Percentiles rank a stretch among this genome's conserved stretches.
phyloP scores from a whole-genome alignment of 2,888 invertebrate genomes.

The Stenichneumon culpator region DNA sequence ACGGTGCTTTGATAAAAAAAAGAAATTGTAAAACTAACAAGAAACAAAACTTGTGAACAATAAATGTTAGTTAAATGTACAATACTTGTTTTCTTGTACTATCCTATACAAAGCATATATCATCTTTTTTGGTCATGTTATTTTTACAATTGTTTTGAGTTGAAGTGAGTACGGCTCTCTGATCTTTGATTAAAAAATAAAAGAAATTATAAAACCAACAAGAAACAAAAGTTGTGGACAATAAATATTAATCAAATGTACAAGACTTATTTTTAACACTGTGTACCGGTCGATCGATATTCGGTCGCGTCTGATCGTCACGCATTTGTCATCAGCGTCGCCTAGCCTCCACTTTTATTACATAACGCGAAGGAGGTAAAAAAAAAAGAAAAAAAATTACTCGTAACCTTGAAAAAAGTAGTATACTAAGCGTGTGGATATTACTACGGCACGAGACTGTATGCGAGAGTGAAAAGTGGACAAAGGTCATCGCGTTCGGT shows the following conservation, averaged over 20 bases:
- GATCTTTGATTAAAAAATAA: too few species aligned
- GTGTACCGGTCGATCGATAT: neutral
- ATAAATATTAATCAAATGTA: neutral
- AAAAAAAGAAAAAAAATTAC: conserved; percentile 59
- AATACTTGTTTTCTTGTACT: neutral
- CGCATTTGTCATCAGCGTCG: neutral
- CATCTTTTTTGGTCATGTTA: too few species aligned
- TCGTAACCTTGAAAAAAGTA: conserved; percentile 58
- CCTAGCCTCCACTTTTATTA: conserved; percentile 16
- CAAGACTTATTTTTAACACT: neutral
- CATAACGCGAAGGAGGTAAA: conserved; percentile 54
- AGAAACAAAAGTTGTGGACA: neutral
- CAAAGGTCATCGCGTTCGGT: conserved; percentile 28
- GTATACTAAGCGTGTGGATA: conserved; percentile 41
- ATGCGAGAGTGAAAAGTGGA: conserved; percentile 36
- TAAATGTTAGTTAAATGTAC: neutral
- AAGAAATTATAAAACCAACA: neutral
- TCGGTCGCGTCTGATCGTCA: neutral
- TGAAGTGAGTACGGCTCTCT: too few species aligned
- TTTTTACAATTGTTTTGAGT: too few species aligned
- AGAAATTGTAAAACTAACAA: neutral
- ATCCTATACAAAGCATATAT: too few species aligned
- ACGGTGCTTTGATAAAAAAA: too few species aligned
- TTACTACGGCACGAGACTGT: conserved; percentile 13
- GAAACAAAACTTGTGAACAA: neutral